Percentiles rank a stretch among this genome's conserved stretches.
Evolutionary conservation across 2,797 vertebrate species (phyloP).

Genomic region (Brachyrhaphis roseni): DNA sequence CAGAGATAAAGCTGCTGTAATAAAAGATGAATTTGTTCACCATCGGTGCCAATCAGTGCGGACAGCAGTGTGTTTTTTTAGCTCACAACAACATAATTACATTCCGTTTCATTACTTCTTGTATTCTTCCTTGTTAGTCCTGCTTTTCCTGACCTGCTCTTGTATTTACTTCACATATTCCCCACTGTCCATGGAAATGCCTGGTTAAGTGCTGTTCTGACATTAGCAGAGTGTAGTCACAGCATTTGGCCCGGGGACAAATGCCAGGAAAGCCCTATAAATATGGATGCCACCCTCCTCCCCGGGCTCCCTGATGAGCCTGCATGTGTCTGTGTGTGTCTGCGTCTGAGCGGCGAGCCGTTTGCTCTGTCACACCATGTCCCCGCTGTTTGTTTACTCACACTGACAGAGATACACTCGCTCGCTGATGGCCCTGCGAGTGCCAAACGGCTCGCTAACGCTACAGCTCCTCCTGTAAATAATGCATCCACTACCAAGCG

Average conservation of each 20-base stretch:
- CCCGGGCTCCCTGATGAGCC: slow-evolving; percentile 61
- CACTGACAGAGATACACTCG: slow-evolving; percentile 77
- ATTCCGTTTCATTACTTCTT: slow-evolving; percentile 13
- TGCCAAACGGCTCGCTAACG: slow-evolving; percentile 68
- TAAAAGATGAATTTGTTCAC: neutral
- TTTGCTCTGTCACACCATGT: slow-evolving; percentile 75
- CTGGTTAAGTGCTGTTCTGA: slow-evolving; percentile 81
- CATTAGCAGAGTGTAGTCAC: slow-evolving; percentile 79
- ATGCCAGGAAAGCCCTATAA: slow-evolving; percentile 75
- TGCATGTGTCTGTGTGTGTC: slow-evolving; percentile 57
- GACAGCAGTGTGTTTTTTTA: neutral
- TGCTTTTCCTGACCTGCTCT: slow-evolving; percentile 28
- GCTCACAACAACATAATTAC: slow-evolving; percentile 1
- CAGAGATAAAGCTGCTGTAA: neutral
- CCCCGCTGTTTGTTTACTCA: slow-evolving; percentile 78
- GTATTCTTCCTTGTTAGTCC: slow-evolving; percentile 38
- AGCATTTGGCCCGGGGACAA: slow-evolving; percentile 80
- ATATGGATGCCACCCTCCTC: slow-evolving; percentile 73
- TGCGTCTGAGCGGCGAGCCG: slow-evolving; percentile 47
- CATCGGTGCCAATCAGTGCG: neutral
- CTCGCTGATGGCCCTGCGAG: slow-evolving; percentile 52
- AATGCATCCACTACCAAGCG: slow-evolving; percentile 58
- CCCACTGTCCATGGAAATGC: slow-evolving; percentile 73
- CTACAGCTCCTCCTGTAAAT: slow-evolving; percentile 64
- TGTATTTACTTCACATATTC: slow-evolving; percentile 64